Evolutionary conservation across 1,140 invertebrate species (phyloP).

Genomic region (Aphaenogaster ashmeadi): DNA sequence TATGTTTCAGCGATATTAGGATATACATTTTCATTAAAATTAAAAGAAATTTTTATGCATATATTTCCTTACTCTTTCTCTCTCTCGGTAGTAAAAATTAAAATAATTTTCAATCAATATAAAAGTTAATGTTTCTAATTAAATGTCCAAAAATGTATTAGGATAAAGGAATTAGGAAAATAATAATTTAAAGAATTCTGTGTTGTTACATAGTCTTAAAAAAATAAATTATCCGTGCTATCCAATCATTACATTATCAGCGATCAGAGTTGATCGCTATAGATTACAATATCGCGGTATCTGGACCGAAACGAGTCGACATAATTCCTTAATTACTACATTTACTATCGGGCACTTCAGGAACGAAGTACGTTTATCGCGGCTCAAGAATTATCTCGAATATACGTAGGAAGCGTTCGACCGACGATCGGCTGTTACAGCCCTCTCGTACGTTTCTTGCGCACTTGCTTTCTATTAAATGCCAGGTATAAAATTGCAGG

Average conservation of each 20-base stretch:
- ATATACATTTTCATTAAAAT: neutral
- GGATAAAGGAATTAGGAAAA: neutral
- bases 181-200: neutral
- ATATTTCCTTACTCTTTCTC: neutral
- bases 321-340: slow-evolving; percentile 55
- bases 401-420: slow-evolving; percentile 41
- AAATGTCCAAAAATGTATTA: neutral
- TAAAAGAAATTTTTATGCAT: neutral
- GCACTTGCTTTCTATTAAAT: slow-evolving; percentile 74
- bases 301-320: slow-evolving; percentile 25
- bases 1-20: neutral
- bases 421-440: slow-evolving; percentile 27
- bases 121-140: slow-evolving; percentile 1
- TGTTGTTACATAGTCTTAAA: neutral
- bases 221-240: neutral
- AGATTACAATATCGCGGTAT: slow-evolving; percentile 12
- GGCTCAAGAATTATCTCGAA: slow-evolving; percentile 45
- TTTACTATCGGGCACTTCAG: slow-evolving; percentile 1
- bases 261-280: neutral
- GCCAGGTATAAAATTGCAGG: slow-evolving; percentile 75
- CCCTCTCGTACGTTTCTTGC: slow-evolving; percentile 64
- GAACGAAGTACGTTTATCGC: slow-evolving; percentile 27
- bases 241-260: slow-evolving; percentile 24
- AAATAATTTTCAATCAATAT: neutral
- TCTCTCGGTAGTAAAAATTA: neutral